Evolutionary conservation across 2,888 invertebrate species (phyloP), one percentile per base, ranked within the genome.

Genomic region (Laspeyria flexula): DNA sequence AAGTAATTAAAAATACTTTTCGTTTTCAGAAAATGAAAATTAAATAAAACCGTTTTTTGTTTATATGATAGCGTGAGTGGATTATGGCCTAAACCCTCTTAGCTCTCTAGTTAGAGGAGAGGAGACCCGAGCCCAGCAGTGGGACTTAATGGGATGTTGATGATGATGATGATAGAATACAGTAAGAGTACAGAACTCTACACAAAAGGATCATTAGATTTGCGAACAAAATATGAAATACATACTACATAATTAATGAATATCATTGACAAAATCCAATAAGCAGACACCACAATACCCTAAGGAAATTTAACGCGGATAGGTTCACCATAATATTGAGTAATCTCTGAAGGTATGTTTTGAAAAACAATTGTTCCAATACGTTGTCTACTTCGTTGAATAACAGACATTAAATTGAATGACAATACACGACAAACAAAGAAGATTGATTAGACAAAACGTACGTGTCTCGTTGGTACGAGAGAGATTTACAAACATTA

Each of bases 401-500:
- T 40, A 48, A 34, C 13, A 23, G 31, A 7, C 12, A 31, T 38
- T 31, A 31, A 16, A 25, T 15, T 48, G 25, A 55, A 51, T 25
- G 40, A 43, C 39, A 43, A 44, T 25, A 48, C 23, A 23, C 15
- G 10, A 51, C 40, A 38, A 45, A 42, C 45, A 62, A 55, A 51
- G 46, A 29, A 55, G 56, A 56, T 62, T 59, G 59, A 59, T 65
- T 53, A 56, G 37, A 59, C 54, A 56, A 44, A 43, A 56, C 43
- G 50, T 41, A 56, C 59, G 50, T 54, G 48, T 37, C 18, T 10
- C 37, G 47, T 45, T 53, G 31, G 41, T 47, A 40, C 51, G 50
- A 38, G 38, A 54, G 52, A 66, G 68, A 74, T 71, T 71, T 63
- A 73, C 64, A 74, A 71, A 74, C 75, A 76, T 68, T 73, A 75